phyloP scores from a whole-genome alignment of 1,140 invertebrate genomes.

The Drosophila truncata region DNA sequence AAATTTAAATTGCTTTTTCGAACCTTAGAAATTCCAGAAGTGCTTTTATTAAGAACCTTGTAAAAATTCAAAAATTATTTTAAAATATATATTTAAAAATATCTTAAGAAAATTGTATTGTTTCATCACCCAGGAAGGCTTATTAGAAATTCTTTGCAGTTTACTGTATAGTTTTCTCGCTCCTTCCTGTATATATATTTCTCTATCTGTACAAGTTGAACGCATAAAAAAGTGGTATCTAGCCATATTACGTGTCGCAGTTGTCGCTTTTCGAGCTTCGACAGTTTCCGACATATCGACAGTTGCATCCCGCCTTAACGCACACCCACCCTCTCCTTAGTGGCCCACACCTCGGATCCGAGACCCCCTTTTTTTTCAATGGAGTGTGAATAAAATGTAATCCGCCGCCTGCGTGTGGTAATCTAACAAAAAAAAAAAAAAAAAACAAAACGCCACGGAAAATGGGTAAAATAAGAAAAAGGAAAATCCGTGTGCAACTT shows the following conservation, averaged over 20 bases:
- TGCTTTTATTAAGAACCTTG: neutral
- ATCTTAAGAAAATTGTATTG: neutral
- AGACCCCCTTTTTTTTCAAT: neutral
- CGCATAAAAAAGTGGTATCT: constrained; percentile 42
- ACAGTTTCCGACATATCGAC: constrained; percentile 79
- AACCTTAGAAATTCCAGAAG: neutral
- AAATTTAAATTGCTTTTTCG: neutral
- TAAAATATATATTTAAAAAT: neutral
- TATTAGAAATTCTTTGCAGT: neutral
- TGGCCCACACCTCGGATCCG: neutral
- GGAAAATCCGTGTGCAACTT: constrained; percentile 32
- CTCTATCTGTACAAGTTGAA: constrained; percentile 11
- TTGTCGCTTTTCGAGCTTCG: constrained; percentile 52
- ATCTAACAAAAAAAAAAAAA: constrained; percentile 40
- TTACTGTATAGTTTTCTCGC: neutral
- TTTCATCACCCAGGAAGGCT: neutral
- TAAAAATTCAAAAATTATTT: no score
- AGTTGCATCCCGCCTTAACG: constrained; percentile 42
- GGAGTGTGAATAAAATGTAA: constrained; percentile 71
- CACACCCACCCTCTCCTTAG: neutral
- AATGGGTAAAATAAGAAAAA: constrained; percentile 24
- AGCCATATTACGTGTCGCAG: constrained; percentile 65
- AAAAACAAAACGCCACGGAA: constrained; percentile 22
- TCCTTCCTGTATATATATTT: neutral
- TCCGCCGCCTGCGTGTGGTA: constrained; percentile 64